Evolutionary conservation across 2,888 invertebrate genomes (phyloP), one percentile per base, ranked within the genome.

Genomic region (Venustoraphidia nigricollis): DNA sequence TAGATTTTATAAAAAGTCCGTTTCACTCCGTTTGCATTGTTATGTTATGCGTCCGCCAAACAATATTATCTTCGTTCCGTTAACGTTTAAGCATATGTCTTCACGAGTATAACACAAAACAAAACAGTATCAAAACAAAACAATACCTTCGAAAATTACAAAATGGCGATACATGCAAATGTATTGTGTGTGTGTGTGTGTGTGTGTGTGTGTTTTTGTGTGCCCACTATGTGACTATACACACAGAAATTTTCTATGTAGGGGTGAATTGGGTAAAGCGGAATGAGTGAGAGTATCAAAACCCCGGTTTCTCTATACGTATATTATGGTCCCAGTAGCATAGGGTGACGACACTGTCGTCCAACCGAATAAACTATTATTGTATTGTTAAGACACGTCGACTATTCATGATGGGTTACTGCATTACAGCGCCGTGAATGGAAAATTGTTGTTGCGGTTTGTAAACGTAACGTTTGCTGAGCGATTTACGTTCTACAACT

Each of bases 111-210:
- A 50, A 50, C 48, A 50, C 52, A 44, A 52, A 52, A 17, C 17
- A 17, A 17, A 17, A 17, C 17, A 17, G 17, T 17, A 17, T 17
- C 17, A 17, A 17, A 36, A 13, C 37, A 34, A 40, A 46, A 46
- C 46, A 46, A 46, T 46, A 35, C 46, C 46, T 17, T 17, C 17
- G 46, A 46, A 46, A 46, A 53, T 53, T 53, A 52, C 53, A 53
- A 53, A 53, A 53, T 53, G 53, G 53, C 53, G 48, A 52, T 49
- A 42, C 53, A 54, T 53, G 52, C 50, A 54, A 53, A 53, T 52
- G 40, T 46, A 35, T 37, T 14, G n/a, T 36, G 17, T 17, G 4
- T 17, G 4, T 17, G 17, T n/a, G n/a, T 14, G n/a, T 36, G 17
- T 17, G 4, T 17, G 4, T 17, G 17, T 39, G 39, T 38, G 38